Percentiles rank a stretch among this genome's conserved stretches.
Evolutionary conservation across 1,140 invertebrate species (phyloP).

Genomic region (Eueides isabella): DNA sequence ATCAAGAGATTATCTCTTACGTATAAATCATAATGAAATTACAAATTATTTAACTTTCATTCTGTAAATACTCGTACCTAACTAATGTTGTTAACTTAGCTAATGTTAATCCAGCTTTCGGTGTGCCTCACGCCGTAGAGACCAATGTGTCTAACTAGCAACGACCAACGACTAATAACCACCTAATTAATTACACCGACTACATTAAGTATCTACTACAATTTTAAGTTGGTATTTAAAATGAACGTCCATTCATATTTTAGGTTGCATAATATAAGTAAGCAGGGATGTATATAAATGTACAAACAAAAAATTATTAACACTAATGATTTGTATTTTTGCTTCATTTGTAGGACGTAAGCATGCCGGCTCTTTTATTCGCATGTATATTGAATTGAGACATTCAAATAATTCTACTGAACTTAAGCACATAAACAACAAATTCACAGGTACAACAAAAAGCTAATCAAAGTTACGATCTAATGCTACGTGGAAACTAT

Average conservation of each 20-base stretch:
- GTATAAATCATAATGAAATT: too few species aligned
- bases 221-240: neutral
- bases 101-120: constrained; percentile 28
- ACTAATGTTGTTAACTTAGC: neutral
- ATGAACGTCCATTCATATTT: neutral
- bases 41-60: neutral
- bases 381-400: too few species aligned
- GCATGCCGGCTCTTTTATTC: too few species aligned
- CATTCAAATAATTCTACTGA: neutral
- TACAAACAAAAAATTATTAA: too few species aligned
- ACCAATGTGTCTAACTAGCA: constrained; percentile 33
- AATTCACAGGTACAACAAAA: neutral
- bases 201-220: constrained; percentile 19
- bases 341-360: too few species aligned
- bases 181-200: constrained; percentile 31
- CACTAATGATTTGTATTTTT: too few species aligned
- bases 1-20: too few species aligned
- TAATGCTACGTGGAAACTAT: constrained; percentile 2
- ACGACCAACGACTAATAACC: constrained; percentile 34
- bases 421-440: neutral
- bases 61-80: neutral
- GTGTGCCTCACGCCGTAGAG: constrained; percentile 29
- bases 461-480: neutral
- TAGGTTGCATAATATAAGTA: neutral
- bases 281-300: too few species aligned